Conservation (phyloP, 2,113 vertebrate species). For the Gambusia affinis region DNA sequence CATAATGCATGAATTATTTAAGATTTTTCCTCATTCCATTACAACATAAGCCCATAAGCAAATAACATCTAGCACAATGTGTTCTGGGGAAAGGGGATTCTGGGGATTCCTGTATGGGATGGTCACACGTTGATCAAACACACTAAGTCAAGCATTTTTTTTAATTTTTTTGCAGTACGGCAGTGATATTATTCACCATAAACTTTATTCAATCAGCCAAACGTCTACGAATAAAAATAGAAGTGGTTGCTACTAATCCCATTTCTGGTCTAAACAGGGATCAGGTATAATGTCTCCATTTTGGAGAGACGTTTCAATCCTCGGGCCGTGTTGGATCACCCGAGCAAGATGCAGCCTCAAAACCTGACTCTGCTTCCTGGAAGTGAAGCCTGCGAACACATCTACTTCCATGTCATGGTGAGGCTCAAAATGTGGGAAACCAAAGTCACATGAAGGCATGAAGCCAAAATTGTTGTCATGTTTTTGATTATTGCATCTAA, state of each 20-base stretch:
- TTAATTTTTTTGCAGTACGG: not conserved
- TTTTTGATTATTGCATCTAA: not conserved
- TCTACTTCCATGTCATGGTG: slow-evolving; percentile 94
- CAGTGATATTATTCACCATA: slow-evolving; percentile 41
- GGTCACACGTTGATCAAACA: slow-evolving; percentile 45
- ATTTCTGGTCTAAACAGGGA: slow-evolving; percentile 67
- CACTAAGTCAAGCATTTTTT: slow-evolving; percentile 24
- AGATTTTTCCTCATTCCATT: slow-evolving; percentile 27
- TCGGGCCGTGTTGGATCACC: slow-evolving; percentile 87
- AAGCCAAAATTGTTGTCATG: not conserved
- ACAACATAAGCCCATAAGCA: slow-evolving; percentile 30
- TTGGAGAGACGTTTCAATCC: slow-evolving; percentile 92
- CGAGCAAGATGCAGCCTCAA: slow-evolving; percentile 73
- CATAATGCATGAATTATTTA: slow-evolving; percentile 25
- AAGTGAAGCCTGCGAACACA: slow-evolving; percentile 82
- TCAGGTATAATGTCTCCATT: slow-evolving; percentile 87
- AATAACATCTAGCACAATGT: slow-evolving; percentile 52
- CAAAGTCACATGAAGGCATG: not conserved
- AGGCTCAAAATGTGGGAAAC: slow-evolving; percentile 45
- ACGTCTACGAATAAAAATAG: no score
- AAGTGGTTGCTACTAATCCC: slow-evolving; percentile 1
- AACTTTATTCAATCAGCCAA: slow-evolving; percentile 1
- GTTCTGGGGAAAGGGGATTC: slow-evolving; percentile 32
- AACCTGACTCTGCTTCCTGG: slow-evolving; percentile 75
- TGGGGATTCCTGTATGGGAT: slow-evolving; percentile 32